Percentiles rank a stretch among this genome's conserved stretches.
Conservation (phyloP, 2,888 invertebrate genomes). For the Euphydryas editha region DNA sequence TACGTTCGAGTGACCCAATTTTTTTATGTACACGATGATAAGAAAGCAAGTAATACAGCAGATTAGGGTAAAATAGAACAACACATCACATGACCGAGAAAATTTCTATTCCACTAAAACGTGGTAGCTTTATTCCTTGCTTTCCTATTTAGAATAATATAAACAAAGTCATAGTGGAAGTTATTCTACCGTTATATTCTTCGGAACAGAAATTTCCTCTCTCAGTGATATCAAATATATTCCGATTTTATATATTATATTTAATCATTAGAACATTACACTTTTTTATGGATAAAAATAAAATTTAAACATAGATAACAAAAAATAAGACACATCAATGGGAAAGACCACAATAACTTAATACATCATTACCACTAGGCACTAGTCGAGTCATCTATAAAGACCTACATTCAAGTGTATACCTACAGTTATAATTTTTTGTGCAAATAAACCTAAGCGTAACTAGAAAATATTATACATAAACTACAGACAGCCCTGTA, state of each 20-base stretch:
- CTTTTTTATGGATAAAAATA: conserved; percentile 37
- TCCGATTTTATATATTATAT: conserved; percentile 38
- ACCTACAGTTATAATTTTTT: background rate
- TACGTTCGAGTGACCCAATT: conserved; percentile 60
- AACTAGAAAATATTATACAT: conserved; percentile 1
- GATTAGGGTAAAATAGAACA: conserved; percentile 58
- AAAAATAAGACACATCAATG: conserved; percentile 59
- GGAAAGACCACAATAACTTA: conserved; percentile 53
- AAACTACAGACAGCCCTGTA: conserved; percentile 32
- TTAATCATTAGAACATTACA: conserved; percentile 44
- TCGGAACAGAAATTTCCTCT: conserved; percentile 83
- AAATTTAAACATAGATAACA: conserved; percentile 38
- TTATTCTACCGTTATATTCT: conserved; percentile 66
- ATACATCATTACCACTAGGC: conserved; percentile 6
- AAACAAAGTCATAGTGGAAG: conserved; percentile 51
- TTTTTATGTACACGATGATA: conserved; percentile 69
- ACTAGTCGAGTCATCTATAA: background rate
- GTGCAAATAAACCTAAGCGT: background rate
- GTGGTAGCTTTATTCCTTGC: conserved; percentile 67
- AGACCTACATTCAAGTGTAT: background rate
- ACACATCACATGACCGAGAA: conserved; percentile 75
- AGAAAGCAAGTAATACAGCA: conserved; percentile 80
- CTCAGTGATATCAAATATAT: conserved; percentile 54
- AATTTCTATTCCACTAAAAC: conserved; percentile 79
- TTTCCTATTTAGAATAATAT: conserved; percentile 61